Percentiles rank a stretch among this genome's conserved stretches.
Conservation (phyloP, 2,888 invertebrate species). For the Adelphocoris suturalis region DNA sequence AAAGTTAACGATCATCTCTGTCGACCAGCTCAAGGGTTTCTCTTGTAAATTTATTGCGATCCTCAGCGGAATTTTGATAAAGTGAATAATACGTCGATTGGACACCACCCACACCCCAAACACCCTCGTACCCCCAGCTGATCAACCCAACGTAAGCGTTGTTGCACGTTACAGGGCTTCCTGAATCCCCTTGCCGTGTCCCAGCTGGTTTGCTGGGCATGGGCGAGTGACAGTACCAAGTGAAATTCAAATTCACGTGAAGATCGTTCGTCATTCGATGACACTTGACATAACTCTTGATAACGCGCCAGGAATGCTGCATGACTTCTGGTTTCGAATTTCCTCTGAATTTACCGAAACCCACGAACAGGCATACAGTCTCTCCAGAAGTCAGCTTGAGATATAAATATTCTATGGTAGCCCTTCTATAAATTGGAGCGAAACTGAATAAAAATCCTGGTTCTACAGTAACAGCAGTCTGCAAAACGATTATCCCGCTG, state of each 20-base stretch:
- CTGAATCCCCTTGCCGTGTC: neutral
- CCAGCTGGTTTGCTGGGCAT: neutral
- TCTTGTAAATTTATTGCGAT: neutral
- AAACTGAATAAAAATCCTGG: neutral
- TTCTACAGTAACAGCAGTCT: neutral
- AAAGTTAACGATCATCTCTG: no score
- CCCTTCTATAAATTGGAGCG: neutral
- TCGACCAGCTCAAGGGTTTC: no score
- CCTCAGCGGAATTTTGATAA: neutral
- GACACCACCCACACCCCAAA: neutral
- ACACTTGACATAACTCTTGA: neutral
- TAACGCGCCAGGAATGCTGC: neutral
- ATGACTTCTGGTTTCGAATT: neutral
- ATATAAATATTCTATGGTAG: neutral
- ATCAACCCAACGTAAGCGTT: neutral
- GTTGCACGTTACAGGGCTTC: neutral
- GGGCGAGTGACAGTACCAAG: neutral
- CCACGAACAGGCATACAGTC: neutral
- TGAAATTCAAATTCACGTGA: neutral
- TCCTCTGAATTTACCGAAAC: neutral
- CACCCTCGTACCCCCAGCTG: neutral
- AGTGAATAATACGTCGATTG: neutral
- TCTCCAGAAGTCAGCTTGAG: neutral
- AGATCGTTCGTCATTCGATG: neutral
- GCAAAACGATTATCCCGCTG: neutral